phyloP scores from a whole-genome alignment of 2,113 vertebrate genomes.

The Melanerpes aurifrons region DNA sequence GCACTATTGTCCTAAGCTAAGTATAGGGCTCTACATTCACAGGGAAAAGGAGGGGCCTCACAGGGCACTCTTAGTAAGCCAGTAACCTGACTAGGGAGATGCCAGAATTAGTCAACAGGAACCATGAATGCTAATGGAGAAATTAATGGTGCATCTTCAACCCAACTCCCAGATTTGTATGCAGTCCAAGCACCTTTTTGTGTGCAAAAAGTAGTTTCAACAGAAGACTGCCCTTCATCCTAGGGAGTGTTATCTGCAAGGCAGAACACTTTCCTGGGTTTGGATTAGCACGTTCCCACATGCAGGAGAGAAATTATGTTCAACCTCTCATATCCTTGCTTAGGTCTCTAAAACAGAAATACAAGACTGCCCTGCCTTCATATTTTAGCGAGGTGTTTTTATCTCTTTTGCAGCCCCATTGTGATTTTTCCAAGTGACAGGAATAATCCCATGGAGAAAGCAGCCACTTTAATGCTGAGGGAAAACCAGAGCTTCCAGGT shows the following conservation, averaged over 20 bases:
- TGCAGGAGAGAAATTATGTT: not conserved
- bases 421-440: not conserved
- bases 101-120: fast-evolving
- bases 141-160: not conserved
- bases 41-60: not conserved
- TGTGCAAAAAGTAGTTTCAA: not conserved
- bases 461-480: not conserved
- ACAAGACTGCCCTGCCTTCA: not conserved
- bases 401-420: not conserved
- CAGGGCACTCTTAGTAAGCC: not conserved
- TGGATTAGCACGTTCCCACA: not conserved
- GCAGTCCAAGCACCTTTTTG: not conserved
- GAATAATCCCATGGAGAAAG: not conserved
- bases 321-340: not conserved
- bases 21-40: fast-evolving
- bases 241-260: not conserved
- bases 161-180: fast-evolving
- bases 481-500: not conserved
- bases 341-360: not conserved
- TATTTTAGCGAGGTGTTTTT: fast-evolving
- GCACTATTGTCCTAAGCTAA: no score
- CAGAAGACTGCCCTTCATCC: not conserved
- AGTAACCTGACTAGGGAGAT: not conserved
- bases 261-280: not conserved
- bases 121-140: not conserved